A percentile compares a stretch with the other conserved stretches of the same genome.
Conservation (phyloP, 2,113 vertebrate species). For the Craseonycteris thonglongyai region DNA sequence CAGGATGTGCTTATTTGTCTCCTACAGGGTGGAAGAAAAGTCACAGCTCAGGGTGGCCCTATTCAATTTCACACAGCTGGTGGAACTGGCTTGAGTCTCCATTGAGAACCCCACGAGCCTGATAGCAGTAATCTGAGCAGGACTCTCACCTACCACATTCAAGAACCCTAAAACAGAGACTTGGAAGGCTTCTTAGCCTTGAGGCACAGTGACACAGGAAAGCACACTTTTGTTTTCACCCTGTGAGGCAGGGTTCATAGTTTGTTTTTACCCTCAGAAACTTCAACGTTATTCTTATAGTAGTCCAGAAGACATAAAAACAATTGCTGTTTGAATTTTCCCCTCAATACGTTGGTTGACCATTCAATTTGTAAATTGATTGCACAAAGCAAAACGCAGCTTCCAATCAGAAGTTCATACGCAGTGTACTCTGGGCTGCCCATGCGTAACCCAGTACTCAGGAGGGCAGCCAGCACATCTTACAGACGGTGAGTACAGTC, state of each 20-base stretch:
- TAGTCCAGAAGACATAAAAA: neutral
- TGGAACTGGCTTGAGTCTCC: neutral
- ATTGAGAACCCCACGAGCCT: neutral
- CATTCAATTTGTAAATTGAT: rapidly evolving
- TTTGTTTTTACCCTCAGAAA: neutral
- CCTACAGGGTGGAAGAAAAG: neutral
- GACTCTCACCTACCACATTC: neutral
- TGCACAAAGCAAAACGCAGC: rapidly evolving
- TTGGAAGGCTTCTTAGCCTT: neutral
- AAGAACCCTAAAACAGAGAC: neutral
- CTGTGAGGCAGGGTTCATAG: neutral
- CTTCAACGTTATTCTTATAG: neutral
- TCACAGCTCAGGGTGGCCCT: neutral
- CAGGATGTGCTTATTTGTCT: neutral
- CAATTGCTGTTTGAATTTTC: neutral
- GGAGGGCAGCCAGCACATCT: rapidly evolving
- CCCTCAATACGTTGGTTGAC: rapidly evolving
- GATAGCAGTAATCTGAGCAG: neutral
- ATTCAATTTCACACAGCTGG: neutral
- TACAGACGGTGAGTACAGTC: rapidly evolving
- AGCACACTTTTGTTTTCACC: neutral
- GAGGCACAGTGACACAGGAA: neutral
- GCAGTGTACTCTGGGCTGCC: neutral
- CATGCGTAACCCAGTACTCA: neutral
- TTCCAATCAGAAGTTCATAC: neutral